A percentile compares a stretch with the other conserved stretches of the same genome.
These are phyloP conservation scores for Acrocephalus scirpaceus DNA, from an alignment of 2,797 vertebrate genomes.

Conservation along the genomic window DNA sequence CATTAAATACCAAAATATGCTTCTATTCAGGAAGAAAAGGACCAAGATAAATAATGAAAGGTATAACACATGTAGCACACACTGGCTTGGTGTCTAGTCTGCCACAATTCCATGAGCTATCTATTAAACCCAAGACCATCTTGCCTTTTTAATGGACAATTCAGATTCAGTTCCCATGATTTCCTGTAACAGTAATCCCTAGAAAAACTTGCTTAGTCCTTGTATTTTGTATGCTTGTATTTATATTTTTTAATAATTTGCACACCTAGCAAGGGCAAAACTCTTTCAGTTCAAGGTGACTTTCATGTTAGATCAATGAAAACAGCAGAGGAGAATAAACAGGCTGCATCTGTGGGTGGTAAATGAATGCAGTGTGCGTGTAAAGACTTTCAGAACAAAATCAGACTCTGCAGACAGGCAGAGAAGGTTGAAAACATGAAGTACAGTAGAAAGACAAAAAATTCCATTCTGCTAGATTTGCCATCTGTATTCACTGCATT, in stretches of 20 bases:
- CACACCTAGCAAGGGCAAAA: background rate
- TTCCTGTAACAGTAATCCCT: background rate
- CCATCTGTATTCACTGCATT: background rate
- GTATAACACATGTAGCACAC: background rate
- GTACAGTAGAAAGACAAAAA: background rate
- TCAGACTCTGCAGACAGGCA: background rate
- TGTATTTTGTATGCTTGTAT: background rate
- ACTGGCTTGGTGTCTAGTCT: background rate
- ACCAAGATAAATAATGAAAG: background rate
- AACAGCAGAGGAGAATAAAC: slow-evolving; percentile 10
- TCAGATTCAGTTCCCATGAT: background rate
- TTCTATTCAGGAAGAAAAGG: background rate
- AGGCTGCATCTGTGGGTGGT: background rate
- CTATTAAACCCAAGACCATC: background rate
- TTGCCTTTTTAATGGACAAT: background rate
- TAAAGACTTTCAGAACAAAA: slow-evolving; percentile 16
- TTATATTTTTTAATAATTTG: background rate
- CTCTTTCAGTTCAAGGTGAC: background rate
- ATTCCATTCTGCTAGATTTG: background rate
- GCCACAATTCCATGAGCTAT: background rate
- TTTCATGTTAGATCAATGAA: slow-evolving; percentile 15
- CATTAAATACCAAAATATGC: background rate
- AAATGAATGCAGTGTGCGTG: background rate
- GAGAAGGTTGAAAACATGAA: background rate
- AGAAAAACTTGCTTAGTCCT: background rate